Conservation (phyloP, 2,888 invertebrate genomes). For the Pyrrhia umbra region DNA sequence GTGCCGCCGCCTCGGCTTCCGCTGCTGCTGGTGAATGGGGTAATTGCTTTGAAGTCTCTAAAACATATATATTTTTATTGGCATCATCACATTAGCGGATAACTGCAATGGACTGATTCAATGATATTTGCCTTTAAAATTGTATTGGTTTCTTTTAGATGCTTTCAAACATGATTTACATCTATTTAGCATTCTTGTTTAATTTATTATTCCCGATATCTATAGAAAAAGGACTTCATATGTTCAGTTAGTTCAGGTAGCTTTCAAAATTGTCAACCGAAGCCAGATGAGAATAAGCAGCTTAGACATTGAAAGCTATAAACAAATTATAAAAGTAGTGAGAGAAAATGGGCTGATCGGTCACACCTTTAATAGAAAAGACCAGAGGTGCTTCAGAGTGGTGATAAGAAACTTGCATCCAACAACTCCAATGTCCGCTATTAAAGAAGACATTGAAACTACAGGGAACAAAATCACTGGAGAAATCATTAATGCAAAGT, state of each 20-base stretch:
- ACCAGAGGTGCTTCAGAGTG: no score
- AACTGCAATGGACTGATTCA: background rate
- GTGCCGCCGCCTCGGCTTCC: constrained; percentile 96
- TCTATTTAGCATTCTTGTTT: constrained; percentile 2
- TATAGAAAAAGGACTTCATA: background rate
- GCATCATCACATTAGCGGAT: constrained; percentile 12
- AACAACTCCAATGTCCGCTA: no score
- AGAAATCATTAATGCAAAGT: no score
- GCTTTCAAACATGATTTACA: constrained; percentile 38
- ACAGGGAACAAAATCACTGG: no score
- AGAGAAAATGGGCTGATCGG: no score
- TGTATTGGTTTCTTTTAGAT: constrained; percentile 47
- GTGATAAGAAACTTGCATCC: no score
- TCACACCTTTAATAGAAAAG: no score
- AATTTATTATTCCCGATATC: constrained; percentile 9
- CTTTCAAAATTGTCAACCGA: no score
- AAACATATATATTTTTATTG: constrained; percentile 42
- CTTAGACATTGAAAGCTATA: no score
- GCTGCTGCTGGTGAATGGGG: constrained; percentile 94
- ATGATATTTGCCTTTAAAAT: constrained; percentile 47
- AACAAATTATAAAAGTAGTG: no score
- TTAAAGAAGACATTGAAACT: no score
- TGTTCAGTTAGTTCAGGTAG: constrained; percentile 12
- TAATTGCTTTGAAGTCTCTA: constrained; percentile 64
- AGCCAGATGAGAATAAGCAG: no score